Base-by-base conservation (phyloP, 2,797 vertebrate genomes). In the Parauchenoglanis punctatus region DNA sequence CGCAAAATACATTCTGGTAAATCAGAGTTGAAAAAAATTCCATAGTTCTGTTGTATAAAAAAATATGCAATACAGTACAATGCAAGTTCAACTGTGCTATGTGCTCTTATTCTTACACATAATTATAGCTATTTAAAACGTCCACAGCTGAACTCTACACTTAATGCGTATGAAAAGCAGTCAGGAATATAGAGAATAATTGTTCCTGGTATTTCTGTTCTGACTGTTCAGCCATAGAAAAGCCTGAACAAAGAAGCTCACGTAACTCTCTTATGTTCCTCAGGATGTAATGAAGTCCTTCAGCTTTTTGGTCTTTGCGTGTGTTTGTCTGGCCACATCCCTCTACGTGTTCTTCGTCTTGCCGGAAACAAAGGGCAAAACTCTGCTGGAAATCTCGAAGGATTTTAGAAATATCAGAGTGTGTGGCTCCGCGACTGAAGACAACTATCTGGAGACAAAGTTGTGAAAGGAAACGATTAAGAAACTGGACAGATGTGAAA, bases 321-420 rank as follows among this genome's bases (percentile, higher is more conserved):
- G 89, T 10, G 6, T 92, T 13, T 92, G 91, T 85, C 86, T 95
- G 88, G 28, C 93, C 58, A 94, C 89, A 8, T 91, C 88, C 54
- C 81, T 95, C 67, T 95, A 91, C 35, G 63, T 88, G 83, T 95
- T 93, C 88, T 93, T 95, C 89, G 0, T 96, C 76, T 85, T 96
- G 72, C 96, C 95, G 7, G 96, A 96, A 91, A 96, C 96, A 4
- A 96, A 95, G 91, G 95, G 93, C 25, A 96, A 96, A 92, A 95
- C 94, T 35, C 40, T 93, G 8, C 87, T 96, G 89, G 93, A 96
- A 90, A 95, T 96, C 90, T 89, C 91, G 0, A 88, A 93, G 63
- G 93, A 95, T 4, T 96, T 96, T 76, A 91, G 89, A 86, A 87
- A 90, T 68, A 94, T 95, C 84, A 91, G 88, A 2, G 12, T 93